phyloP scores from a whole-genome alignment of 1,140 invertebrate genomes.

The Helicoverpa armigera region DNA sequence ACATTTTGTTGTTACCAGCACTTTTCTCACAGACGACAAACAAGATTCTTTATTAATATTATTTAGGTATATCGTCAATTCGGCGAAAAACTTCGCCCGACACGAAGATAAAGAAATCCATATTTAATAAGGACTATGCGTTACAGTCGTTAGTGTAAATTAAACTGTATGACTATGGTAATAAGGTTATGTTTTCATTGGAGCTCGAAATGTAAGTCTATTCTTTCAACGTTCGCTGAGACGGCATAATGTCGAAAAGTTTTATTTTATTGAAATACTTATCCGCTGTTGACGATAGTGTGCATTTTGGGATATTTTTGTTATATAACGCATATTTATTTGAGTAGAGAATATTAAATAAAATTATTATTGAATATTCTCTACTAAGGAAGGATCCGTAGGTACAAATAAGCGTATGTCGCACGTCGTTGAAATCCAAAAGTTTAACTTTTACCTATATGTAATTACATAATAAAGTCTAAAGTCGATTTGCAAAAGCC shows the following conservation, averaged over 20 bases:
- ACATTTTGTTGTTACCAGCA: constrained; percentile 1
- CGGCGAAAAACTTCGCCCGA: constrained; percentile 5
- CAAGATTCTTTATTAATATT: constrained; percentile 32
- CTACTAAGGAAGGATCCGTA: too few species aligned
- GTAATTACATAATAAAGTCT: too few species aligned
- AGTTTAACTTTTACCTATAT: too few species aligned
- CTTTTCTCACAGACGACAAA: constrained; percentile 11
- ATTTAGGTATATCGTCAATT: constrained; percentile 26
- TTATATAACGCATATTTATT: neutral
- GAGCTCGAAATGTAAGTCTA: neutral
- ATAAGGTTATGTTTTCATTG: constrained; percentile 11
- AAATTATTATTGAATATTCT: neutral
- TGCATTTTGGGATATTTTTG: constrained; percentile 19
- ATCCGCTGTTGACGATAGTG: neutral
- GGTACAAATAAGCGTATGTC: too few species aligned
- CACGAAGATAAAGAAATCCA: constrained; percentile 19
- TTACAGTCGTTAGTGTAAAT: constrained; percentile 2
- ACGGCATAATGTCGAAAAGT: constrained; percentile 3
- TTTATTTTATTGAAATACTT: constrained; percentile 33
- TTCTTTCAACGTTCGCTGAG: neutral
- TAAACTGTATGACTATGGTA: neutral
- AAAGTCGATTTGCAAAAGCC: neutral
- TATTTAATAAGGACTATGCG: constrained; percentile 9
- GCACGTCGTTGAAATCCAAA: too few species aligned
- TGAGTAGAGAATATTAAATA: neutral